Conservation (phyloP, 2,888 invertebrate species). For the Clivina fossor region DNA sequence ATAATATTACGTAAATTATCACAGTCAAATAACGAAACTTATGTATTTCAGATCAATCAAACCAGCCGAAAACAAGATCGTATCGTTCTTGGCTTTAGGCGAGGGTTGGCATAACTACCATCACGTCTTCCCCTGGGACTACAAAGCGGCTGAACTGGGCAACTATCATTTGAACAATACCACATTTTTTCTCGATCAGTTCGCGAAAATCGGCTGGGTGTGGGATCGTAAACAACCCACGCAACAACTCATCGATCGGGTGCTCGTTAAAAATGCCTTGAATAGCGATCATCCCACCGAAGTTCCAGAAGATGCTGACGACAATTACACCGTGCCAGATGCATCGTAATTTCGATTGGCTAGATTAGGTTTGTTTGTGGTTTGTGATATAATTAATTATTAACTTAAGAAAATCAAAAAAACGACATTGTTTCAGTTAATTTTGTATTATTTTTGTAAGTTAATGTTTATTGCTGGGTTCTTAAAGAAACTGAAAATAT, state of each 20-base stretch:
- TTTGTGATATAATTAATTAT: too few species aligned
- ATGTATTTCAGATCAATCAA: constrained; percentile 65
- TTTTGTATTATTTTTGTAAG: too few species aligned
- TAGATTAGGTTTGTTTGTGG: too few species aligned
- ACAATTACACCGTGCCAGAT: too few species aligned
- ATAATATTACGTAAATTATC: too few species aligned
- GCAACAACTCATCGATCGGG: constrained; percentile 55
- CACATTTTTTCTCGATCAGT: constrained; percentile 68
- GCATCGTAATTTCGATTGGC: too few species aligned
- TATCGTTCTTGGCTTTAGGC: constrained; percentile 74
- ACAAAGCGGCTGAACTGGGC: constrained; percentile 84
- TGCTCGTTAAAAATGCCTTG: constrained; percentile 59
- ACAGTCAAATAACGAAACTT: not conserved
- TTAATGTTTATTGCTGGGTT: too few species aligned
- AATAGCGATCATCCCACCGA: constrained; percentile 48
- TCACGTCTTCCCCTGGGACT: constrained; percentile 93
- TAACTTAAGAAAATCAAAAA: too few species aligned
- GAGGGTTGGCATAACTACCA: constrained; percentile 96
- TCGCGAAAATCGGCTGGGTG: constrained; percentile 71
- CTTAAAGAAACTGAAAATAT: too few species aligned
- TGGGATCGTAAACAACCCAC: constrained; percentile 74
- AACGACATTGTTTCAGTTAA: too few species aligned
- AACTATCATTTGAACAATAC: constrained; percentile 64
- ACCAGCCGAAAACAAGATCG: constrained; percentile 75
- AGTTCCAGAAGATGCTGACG: too few species aligned